Conservation (phyloP, 2,888 invertebrate species). For the Cybosia mesomella region DNA sequence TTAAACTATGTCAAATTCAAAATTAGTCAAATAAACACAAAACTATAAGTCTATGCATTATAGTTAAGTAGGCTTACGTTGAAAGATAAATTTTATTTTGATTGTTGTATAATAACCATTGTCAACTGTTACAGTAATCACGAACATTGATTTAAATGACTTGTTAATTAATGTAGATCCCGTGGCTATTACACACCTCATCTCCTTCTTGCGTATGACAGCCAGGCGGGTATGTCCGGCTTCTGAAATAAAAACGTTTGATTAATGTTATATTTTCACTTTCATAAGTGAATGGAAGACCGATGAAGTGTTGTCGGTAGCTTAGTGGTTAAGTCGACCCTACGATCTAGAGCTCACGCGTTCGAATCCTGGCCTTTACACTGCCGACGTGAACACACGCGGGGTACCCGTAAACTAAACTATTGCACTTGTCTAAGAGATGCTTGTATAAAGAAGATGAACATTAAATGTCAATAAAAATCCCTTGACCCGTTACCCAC, state of each 20-base stretch:
- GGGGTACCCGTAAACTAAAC: too few species aligned
- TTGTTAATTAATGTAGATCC: conserved; percentile 60
- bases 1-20: neutral
- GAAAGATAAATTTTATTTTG: conserved; percentile 79
- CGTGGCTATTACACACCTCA: conserved; percentile 93
- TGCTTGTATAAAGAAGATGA: too few species aligned
- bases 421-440: too few species aligned
- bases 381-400: too few species aligned
- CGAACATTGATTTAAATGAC: conserved; percentile 65
- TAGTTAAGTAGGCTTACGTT: conserved; percentile 23
- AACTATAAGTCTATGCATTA: neutral
- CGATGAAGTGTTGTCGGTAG: too few species aligned
- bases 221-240: conserved; percentile 81
- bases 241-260: conserved; percentile 68
- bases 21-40: neutral
- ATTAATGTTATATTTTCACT: conserved; percentile 9
- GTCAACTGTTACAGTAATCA: conserved; percentile 63
- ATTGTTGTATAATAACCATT: conserved; percentile 71
- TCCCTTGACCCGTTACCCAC: too few species aligned
- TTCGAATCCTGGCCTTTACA: too few species aligned
- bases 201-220: conserved; percentile 98
- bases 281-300: neutral
- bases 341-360: too few species aligned
- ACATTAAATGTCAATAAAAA: too few species aligned
- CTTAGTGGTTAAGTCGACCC: too few species aligned